These are phyloP conservation scores for Paramormyrops hopkinsi DNA, from an alignment of 2,797 vertebrate species.

Conservation along the genomic window DNA sequence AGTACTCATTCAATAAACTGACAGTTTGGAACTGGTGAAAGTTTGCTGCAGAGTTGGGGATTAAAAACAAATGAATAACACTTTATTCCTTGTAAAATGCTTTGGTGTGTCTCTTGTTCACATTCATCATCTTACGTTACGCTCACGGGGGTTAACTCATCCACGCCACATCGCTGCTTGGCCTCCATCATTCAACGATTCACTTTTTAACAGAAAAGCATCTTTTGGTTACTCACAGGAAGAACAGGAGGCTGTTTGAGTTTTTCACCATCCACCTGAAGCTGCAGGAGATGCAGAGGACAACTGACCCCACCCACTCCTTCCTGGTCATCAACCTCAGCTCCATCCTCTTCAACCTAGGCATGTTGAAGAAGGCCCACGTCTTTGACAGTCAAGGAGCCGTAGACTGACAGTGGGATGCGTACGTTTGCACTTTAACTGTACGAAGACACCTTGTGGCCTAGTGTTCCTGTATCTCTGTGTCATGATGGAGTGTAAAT, in stretches of 20 bases:
- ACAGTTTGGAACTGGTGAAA: background rate
- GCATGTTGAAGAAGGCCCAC: slow-evolving; percentile 2
- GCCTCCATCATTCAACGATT: background rate
- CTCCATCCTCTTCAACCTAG: slow-evolving; percentile 72
- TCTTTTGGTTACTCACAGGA: slow-evolving; percentile 29
- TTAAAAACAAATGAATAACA: background rate
- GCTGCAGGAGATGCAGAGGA: slow-evolving; percentile 71
- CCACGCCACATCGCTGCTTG: background rate
- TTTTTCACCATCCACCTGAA: slow-evolving; percentile 66
- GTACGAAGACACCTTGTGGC: background rate
- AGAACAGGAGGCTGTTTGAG: slow-evolving; percentile 80
- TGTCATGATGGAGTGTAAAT: background rate
- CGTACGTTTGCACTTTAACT: background rate
- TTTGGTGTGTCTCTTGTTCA: slow-evolving; percentile 16
- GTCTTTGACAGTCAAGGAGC: background rate
- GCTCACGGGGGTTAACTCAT: background rate
- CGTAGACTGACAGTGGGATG: background rate
- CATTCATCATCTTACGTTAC: background rate
- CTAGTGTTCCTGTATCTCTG: background rate
- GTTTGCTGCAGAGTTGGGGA: background rate
- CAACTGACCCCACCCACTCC: slow-evolving; percentile 38
- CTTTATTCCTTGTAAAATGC: slow-evolving; percentile 16
- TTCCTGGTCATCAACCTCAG: slow-evolving; percentile 66
- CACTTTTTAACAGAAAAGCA: background rate
- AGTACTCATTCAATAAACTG: slow-evolving; percentile 5